These are phyloP conservation scores for Corythaixoides concolor DNA, from an alignment of 2,113 vertebrate genomes.

Conservation along the genomic window DNA sequence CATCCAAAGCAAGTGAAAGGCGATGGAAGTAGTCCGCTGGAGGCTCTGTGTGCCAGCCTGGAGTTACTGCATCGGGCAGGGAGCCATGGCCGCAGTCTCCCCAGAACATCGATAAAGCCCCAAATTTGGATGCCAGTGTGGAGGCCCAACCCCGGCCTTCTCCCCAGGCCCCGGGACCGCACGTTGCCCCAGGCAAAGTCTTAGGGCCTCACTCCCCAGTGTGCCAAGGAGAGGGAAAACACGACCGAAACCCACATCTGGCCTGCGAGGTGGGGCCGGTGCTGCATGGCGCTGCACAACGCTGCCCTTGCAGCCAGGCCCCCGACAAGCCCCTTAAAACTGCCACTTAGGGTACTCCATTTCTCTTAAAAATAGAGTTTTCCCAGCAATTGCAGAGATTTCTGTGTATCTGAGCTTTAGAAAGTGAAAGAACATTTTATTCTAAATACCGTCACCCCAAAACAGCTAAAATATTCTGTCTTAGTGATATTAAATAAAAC, in stretches of 20 bases:
- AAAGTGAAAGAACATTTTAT: slow-evolving; percentile 42
- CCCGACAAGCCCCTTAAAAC: accelerated
- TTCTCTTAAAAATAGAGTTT: neutral
- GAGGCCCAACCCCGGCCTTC: neutral
- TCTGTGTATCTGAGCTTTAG: neutral
- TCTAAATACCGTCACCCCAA: neutral
- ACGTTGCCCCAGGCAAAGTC: accelerated
- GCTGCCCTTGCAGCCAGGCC: neutral
- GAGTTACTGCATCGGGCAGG: neutral
- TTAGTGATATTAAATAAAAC: slow-evolving; percentile 4
- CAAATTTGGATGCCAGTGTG: neutral
- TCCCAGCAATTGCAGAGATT: neutral
- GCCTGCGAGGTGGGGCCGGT: accelerated
- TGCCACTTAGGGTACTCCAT: accelerated
- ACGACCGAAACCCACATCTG: accelerated
- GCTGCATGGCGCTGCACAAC: neutral
- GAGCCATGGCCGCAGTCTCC: neutral
- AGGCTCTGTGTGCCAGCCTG: neutral
- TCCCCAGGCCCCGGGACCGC: neutral
- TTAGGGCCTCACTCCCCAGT: accelerated
- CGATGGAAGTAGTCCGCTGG: accelerated
- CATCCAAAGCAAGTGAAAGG: neutral
- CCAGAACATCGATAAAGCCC: neutral
- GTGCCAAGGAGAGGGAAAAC: accelerated
- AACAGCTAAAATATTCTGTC: slow-evolving; percentile 47